These are phyloP conservation scores for Lordiphosa mommai DNA, from an alignment of 1,140 invertebrate species.

Conservation along the genomic window DNA sequence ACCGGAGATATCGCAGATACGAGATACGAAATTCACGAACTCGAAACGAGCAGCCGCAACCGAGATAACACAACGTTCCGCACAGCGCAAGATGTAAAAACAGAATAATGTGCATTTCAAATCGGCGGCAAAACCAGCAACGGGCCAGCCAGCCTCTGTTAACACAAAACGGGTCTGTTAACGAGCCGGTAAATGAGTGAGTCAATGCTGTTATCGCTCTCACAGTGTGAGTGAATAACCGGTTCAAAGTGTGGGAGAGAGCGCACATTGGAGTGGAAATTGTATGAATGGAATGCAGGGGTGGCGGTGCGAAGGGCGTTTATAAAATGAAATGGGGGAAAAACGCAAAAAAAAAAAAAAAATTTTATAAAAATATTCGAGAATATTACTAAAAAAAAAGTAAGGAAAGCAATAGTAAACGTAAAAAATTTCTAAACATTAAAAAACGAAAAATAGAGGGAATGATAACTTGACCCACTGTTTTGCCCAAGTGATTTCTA, in stretches of 20 bases:
- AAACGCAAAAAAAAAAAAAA: too few relatives aligned
- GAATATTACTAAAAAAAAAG: too few relatives aligned
- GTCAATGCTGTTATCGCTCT: background rate
- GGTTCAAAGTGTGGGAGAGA: background rate
- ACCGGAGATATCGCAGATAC: conserved; percentile 25
- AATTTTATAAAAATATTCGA: background rate
- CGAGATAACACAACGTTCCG: conserved; percentile 20
- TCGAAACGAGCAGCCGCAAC: conserved; percentile 30
- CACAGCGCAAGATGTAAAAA: conserved; percentile 49
- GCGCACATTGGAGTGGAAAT: background rate
- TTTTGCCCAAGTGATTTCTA: too few relatives aligned
- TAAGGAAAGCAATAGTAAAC: too few relatives aligned
- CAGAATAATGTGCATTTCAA: conserved; percentile 33
- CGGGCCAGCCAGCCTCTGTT: background rate
- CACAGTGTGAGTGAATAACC: background rate
- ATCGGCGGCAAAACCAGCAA: background rate
- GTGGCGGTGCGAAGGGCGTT: background rate
- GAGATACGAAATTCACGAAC: conserved; percentile 17
- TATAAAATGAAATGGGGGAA: too few relatives aligned
- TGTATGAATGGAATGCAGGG: conserved; percentile 27
- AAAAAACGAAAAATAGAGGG: too few relatives aligned
- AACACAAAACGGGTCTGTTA: conserved; percentile 5
- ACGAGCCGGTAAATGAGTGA: background rate
- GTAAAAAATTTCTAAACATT: too few relatives aligned
- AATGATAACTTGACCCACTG: too few relatives aligned